These are phyloP conservation scores for Lasioglossum albipes DNA, from an alignment of 1,140 invertebrate species.

Conservation along the genomic window DNA sequence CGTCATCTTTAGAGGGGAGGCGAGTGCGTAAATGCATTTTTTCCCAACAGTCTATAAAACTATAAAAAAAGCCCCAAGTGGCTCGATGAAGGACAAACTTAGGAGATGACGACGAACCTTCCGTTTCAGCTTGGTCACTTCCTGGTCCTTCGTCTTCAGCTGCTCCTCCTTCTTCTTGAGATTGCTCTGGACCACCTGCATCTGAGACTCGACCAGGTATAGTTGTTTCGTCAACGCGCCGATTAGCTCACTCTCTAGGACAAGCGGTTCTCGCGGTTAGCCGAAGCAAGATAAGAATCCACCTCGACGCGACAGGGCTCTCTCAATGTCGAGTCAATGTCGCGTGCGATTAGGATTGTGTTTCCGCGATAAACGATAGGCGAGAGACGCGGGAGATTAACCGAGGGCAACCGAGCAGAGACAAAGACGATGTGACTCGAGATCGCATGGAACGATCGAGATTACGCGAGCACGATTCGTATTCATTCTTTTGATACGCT, in stretches of 20 bases:
- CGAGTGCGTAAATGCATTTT: no score
- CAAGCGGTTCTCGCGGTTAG: neutral
- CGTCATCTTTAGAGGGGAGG: no score
- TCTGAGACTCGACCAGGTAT: constrained; percentile 65
- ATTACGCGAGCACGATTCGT: no score
- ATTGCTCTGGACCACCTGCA: constrained; percentile 67
- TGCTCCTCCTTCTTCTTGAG: constrained; percentile 67
- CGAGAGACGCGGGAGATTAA: neutral
- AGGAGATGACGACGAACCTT: constrained; percentile 62
- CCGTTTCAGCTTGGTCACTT: constrained; percentile 68
- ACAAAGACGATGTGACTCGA: no score
- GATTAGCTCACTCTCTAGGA: constrained; percentile 57
- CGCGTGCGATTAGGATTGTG: neutral
- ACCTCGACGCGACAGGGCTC: neutral
- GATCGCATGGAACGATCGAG: no score
- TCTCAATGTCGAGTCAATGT: neutral
- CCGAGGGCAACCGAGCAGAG: neutral
- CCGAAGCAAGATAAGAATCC: neutral
- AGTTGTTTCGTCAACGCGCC: constrained; percentile 66
- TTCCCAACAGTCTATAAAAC: no score
- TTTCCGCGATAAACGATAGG: neutral
- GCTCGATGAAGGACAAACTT: no score
- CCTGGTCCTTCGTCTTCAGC: constrained; percentile 67
- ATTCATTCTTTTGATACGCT: no score
- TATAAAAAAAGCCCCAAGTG: no score